phyloP scores from a whole-genome alignment of 2,888 invertebrate genomes.

The Phalera bucephala region DNA sequence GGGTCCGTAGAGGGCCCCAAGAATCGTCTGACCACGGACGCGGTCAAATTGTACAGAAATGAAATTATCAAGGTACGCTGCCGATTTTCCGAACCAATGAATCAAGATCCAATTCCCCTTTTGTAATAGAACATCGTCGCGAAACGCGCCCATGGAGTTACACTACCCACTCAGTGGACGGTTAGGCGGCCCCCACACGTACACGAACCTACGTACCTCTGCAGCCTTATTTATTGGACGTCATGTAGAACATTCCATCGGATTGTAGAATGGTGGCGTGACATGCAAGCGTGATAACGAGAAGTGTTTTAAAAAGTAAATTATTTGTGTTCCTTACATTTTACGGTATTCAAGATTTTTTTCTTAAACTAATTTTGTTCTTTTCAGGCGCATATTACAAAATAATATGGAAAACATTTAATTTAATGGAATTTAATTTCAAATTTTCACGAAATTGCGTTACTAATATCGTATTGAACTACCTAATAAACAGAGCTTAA shows the following conservation, averaged over 20 bases:
- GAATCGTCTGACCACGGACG: slow-evolving; percentile 80
- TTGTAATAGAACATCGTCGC: slow-evolving; percentile 83
- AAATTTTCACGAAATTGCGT: neutral
- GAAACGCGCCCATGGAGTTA: slow-evolving; percentile 75
- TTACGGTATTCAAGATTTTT: slow-evolving; percentile 22
- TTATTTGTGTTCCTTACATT: slow-evolving; percentile 34
- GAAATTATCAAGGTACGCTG: slow-evolving; percentile 84
- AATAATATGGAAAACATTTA: no score
- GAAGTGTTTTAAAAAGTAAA: slow-evolving; percentile 40
- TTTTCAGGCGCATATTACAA: no score
- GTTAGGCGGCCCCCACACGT: slow-evolving; percentile 60
- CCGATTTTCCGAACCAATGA: slow-evolving; percentile 84
- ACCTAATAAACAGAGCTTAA: slow-evolving; percentile 9
- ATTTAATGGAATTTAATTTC: no score
- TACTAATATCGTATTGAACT: slow-evolving; percentile 4
- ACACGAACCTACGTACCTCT: slow-evolving; percentile 23
- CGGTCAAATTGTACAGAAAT: slow-evolving; percentile 84
- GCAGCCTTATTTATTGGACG: slow-evolving; percentile 41
- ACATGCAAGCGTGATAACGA: slow-evolving; percentile 48
- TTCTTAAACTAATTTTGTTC: slow-evolving; percentile 10
- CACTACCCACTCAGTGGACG: slow-evolving; percentile 75
- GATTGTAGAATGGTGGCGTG: slow-evolving; percentile 47
- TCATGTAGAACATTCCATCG: slow-evolving; percentile 42
- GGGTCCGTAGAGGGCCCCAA: slow-evolving; percentile 74
- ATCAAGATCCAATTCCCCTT: slow-evolving; percentile 83